phyloP scores from a whole-genome alignment of 1,140 invertebrate species.

The Triops cancriformis region DNA sequence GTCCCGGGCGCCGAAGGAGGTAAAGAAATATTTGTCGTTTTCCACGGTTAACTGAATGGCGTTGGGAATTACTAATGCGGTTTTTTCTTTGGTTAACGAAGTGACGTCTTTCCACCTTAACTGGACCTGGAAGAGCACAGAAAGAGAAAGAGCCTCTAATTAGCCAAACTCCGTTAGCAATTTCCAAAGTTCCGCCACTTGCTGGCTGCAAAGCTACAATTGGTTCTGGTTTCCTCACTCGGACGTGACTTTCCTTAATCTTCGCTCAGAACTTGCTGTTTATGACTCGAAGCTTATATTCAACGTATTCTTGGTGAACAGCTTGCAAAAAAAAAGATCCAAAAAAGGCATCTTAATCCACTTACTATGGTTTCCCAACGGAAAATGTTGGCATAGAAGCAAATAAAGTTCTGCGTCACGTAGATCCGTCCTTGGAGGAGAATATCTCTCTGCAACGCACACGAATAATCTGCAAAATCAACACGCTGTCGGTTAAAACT shows the following conservation, averaged over 20 bases:
- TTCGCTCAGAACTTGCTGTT: no score
- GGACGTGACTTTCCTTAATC: no score
- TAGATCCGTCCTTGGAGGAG: conserved; percentile 84
- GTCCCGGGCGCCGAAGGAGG: conserved; percentile 82
- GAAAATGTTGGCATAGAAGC: conserved; percentile 93
- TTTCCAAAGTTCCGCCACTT: no score
- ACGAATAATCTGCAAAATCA: conserved; percentile 72
- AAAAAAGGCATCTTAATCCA: conserved; percentile 23
- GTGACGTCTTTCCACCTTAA: conserved; percentile 81
- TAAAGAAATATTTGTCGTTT: conserved; percentile 82
- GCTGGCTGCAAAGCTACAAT: no score
- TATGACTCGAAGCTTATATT: no score
- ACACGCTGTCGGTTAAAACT: background rate
- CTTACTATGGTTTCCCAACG: conserved; percentile 74
- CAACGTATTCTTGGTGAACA: no score
- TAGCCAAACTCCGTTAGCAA: background rate
- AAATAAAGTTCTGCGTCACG: conserved; percentile 84
- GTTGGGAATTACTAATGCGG: conserved; percentile 87
- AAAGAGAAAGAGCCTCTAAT: background rate
- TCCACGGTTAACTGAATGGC: conserved; percentile 78
- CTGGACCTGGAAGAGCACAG: conserved; percentile 44
- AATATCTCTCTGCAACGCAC: conserved; percentile 89
- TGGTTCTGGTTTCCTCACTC: no score
- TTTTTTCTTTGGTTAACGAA: conserved; percentile 86
- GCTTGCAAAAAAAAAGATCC: no score